Evolutionary conservation across 2,113 vertebrate species (phyloP).

Genomic region (Xenopus borealis): DNA sequence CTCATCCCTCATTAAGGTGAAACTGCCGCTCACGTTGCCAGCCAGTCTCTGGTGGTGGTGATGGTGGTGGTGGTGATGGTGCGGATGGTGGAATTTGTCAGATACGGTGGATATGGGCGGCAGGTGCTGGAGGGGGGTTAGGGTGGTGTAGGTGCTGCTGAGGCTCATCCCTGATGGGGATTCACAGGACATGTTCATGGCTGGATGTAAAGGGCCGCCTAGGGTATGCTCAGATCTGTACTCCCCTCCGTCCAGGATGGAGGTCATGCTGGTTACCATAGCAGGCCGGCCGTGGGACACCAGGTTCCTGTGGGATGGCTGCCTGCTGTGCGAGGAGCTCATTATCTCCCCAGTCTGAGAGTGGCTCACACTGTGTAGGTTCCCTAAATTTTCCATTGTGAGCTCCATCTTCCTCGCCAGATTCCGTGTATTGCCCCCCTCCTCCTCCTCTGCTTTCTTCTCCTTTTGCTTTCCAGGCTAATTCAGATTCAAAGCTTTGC

Average conservation of each 20-base stretch:
- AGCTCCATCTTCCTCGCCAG: slow-evolving; percentile 79
- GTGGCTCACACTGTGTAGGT: slow-evolving; percentile 85
- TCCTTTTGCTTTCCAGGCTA: slow-evolving; percentile 68
- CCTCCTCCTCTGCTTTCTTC: slow-evolving; percentile 57
- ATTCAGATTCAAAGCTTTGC: slow-evolving; percentile 74
- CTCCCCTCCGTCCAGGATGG: slow-evolving; percentile 87
- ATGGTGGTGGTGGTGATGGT: slow-evolving; percentile 81
- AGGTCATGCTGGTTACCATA: slow-evolving; percentile 87
- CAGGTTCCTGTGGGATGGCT: slow-evolving; percentile 85
- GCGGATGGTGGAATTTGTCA: slow-evolving; percentile 91
- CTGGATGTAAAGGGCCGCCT: slow-evolving; percentile 85
- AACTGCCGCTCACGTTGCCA: slow-evolving; percentile 91
- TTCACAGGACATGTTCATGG: slow-evolving; percentile 96
- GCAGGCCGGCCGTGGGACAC: slow-evolving; percentile 83
- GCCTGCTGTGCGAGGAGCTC: slow-evolving; percentile 82
- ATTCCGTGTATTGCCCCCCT: slow-evolving; percentile 58
- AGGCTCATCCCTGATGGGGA: slow-evolving; percentile 83
- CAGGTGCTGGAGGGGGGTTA: slow-evolving; percentile 94
- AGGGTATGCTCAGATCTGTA: slow-evolving; percentile 86
- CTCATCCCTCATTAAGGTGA: slow-evolving; percentile 94
- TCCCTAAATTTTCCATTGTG: slow-evolving; percentile 92
- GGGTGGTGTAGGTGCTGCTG: slow-evolving; percentile 92
- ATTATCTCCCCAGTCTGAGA: slow-evolving; percentile 86
- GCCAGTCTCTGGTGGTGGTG: slow-evolving; percentile 75
- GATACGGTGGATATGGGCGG: slow-evolving; percentile 91